Conservation (phyloP, 2,888 invertebrate species). For the Philereme transversata region DNA sequence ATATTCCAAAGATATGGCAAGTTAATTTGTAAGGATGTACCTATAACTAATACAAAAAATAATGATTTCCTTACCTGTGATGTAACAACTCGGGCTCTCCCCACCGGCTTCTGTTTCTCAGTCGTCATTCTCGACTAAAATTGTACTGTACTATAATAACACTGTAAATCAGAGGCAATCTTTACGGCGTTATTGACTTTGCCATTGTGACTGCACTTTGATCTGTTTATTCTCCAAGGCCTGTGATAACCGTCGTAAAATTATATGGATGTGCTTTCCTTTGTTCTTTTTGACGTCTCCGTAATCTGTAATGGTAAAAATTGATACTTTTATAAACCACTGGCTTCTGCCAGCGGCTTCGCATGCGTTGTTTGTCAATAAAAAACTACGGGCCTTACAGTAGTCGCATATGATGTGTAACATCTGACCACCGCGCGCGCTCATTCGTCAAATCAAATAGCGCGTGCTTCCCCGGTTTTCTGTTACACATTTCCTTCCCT, state of each 20-base stretch:
- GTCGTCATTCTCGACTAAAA: conserved; percentile 29
- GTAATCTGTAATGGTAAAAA: conserved; percentile 18
- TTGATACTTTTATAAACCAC: not conserved
- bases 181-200: conserved; percentile 18
- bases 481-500: too few relatives aligned
- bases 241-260: conserved; percentile 16
- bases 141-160: conserved; percentile 13
- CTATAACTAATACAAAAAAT: not conserved
- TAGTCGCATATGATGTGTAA: too few relatives aligned
- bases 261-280: conserved; percentile 9
- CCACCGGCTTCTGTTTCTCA: conserved; percentile 37
- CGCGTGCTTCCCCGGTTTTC: too few relatives aligned
- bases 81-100: conserved; percentile 47
- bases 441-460: too few relatives aligned
- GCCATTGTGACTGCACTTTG: conserved; percentile 23
- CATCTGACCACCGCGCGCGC: too few relatives aligned
- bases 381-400: too few relatives aligned
- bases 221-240: conserved; percentile 19
- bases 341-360: too few relatives aligned
- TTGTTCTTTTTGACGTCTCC: not conserved
- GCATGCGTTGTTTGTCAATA: too few relatives aligned
- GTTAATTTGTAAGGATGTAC: too few relatives aligned
- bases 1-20: too few relatives aligned
- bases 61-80: conserved; percentile 52
- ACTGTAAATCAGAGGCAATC: conserved; percentile 18